phyloP scores from a whole-genome alignment of 1,140 invertebrate genomes.

The Drosophila repletoides region DNA sequence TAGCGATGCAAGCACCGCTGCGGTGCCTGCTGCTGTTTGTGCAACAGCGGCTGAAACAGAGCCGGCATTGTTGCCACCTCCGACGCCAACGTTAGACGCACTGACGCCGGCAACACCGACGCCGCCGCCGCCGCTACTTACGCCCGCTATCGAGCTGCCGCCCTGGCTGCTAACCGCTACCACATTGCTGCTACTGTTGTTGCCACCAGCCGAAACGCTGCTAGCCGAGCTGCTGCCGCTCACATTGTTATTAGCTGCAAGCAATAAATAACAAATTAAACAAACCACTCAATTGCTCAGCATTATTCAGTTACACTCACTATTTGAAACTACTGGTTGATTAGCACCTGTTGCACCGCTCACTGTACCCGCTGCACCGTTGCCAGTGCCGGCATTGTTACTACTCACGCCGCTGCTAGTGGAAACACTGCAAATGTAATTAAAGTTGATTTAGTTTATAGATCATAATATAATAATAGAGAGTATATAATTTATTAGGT shows the following conservation, averaged over 20 bases:
- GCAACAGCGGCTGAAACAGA: slow-evolving; percentile 47
- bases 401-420: slow-evolving; percentile 84
- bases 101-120: slow-evolving; percentile 48
- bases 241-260: slow-evolving; percentile 58
- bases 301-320: slow-evolving; percentile 70
- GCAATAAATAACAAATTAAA: neutral
- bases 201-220: slow-evolving; percentile 51
- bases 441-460: too few species aligned
- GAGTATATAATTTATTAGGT: neutral
- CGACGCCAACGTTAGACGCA: slow-evolving; percentile 45
- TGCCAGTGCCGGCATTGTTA: slow-evolving; percentile 80
- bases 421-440: slow-evolving; percentile 79
- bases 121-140: slow-evolving; percentile 61
- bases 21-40: slow-evolving; percentile 66
- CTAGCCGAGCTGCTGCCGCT: slow-evolving; percentile 69
- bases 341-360: slow-evolving; percentile 61
- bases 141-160: slow-evolving; percentile 47
- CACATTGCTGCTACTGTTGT: slow-evolving; percentile 55
- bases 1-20: slow-evolving; percentile 81
- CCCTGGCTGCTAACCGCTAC: slow-evolving; percentile 57
- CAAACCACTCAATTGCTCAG: neutral
- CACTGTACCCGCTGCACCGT: slow-evolving; percentile 56
- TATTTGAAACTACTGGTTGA: slow-evolving; percentile 83
- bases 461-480: too few species aligned
- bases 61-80: slow-evolving; percentile 42